A percentile compares a stretch with the other conserved stretches of the same genome.
These are phyloP conservation scores for Mustela erminea DNA, from an alignment of 2,797 vertebrate species.

Conservation along the genomic window DNA sequence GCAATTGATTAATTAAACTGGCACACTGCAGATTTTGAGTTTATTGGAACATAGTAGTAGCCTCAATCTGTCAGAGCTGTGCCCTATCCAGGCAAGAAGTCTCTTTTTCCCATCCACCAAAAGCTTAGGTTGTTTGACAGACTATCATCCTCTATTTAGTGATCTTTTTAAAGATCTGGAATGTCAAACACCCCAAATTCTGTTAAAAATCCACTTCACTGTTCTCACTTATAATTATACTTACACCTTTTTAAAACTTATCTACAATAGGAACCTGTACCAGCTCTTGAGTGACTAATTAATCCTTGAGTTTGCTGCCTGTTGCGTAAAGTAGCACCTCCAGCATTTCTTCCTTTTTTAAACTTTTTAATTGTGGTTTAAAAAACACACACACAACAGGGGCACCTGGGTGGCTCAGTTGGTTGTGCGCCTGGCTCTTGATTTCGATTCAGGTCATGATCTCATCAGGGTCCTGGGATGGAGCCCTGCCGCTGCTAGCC, in stretches of 20 bases:
- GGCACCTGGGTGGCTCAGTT: not conserved
- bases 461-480: not conserved
- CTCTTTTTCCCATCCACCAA: not conserved
- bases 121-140: not conserved
- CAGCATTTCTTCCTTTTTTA: slow-evolving; percentile 24
- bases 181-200: not conserved
- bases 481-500: not conserved
- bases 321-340: not conserved
- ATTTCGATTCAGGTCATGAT: not conserved
- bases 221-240: slow-evolving; percentile 15
- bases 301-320: not conserved
- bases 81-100: not conserved
- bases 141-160: not conserved
- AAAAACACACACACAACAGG: not conserved
- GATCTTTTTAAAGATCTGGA: not conserved
- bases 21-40: not conserved
- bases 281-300: not conserved
- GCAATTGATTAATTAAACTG: slow-evolving; percentile 42
- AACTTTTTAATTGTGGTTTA: not conserved
- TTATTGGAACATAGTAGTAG: slow-evolving; percentile 34
- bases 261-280: slow-evolving; percentile 23
- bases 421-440: not conserved
- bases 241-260: slow-evolving; percentile 19
- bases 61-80: not conserved
- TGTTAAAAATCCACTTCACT: slow-evolving; percentile 47